Percentiles rank a stretch among this genome's conserved stretches.
Evolutionary conservation across 2,797 vertebrate species (phyloP).

Genomic region (Hemitrygon akajei): DNA sequence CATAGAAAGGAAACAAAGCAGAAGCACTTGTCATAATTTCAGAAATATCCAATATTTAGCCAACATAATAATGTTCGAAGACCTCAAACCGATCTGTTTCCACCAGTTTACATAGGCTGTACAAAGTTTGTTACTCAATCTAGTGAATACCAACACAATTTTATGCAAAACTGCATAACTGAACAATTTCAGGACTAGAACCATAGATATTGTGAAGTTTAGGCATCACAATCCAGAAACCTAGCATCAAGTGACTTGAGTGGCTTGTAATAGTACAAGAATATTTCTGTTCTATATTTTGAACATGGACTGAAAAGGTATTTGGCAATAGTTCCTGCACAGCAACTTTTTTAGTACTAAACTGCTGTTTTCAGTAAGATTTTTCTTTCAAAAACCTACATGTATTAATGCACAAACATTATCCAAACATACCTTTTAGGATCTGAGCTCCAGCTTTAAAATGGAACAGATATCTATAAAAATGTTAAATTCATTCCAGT

Average conservation of each 20-base stretch:
- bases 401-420: neutral
- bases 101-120: slow-evolving; percentile 25
- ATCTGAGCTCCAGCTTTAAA: slow-evolving; percentile 16
- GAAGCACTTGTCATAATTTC: slow-evolving; percentile 18
- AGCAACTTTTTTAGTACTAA: slow-evolving; percentile 10
- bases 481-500: slow-evolving; percentile 6
- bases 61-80: slow-evolving; percentile 36
- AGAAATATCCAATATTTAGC: slow-evolving; percentile 20
- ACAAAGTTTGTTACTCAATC: slow-evolving; percentile 35
- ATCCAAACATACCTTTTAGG: neutral
- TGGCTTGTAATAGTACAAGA: slow-evolving; percentile 23
- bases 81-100: neutral
- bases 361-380: neutral
- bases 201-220: neutral
- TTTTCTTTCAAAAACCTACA: neutral
- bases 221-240: slow-evolving; percentile 23
- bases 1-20: slow-evolving; percentile 23
- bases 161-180: slow-evolving; percentile 71
- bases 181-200: slow-evolving; percentile 30
- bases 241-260: neutral
- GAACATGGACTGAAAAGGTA: slow-evolving; percentile 10
- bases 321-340: slow-evolving; percentile 12
- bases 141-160: slow-evolving; percentile 47
- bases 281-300: neutral
- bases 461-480: neutral